Evolutionary conservation across 2,888 invertebrate species (phyloP).

Genomic region (Dicranocentrus wangi): DNA sequence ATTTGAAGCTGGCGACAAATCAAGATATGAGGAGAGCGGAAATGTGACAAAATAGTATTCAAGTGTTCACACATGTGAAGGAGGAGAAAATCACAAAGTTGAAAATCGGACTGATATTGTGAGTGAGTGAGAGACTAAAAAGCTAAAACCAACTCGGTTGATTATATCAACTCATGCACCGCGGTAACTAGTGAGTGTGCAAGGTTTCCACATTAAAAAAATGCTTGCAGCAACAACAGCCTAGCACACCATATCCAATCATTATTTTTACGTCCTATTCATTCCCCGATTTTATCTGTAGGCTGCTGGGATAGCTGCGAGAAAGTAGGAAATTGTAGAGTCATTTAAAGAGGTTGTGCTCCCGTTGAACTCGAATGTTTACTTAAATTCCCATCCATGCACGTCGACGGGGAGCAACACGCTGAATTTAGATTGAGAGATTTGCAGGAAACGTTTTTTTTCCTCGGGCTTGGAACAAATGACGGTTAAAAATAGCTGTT

Average conservation of each 20-base stretch:
- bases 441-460: conserved; percentile 38
- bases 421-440: conserved; percentile 12
- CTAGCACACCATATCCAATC: too few relatives aligned
- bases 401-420: conserved; percentile 3
- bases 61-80: conserved; percentile 6
- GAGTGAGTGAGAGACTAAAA: too few relatives aligned
- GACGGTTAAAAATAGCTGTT: conserved; percentile 58
- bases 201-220: too few relatives aligned
- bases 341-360: neutral
- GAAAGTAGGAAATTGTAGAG: neutral
- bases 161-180: too few relatives aligned
- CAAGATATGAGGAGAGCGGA: conserved; percentile 32
- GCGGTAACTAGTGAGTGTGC: too few relatives aligned
- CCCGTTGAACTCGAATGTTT: conserved; percentile 30
- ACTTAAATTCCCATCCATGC: conserved; percentile 23
- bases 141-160: neutral
- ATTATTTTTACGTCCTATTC: neutral
- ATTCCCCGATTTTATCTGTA: neutral
- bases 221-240: too few relatives aligned
- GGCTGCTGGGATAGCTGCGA: neutral
- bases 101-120: conserved; percentile 2
- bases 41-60: conserved; percentile 27
- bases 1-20: conserved; percentile 54
- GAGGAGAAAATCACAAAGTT: conserved; percentile 1
- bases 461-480: conserved; percentile 41